Base-by-base conservation (phyloP, 37 sponge, comb jelly and placozoan species). In the Cladorhizidae sp. region DNA sequence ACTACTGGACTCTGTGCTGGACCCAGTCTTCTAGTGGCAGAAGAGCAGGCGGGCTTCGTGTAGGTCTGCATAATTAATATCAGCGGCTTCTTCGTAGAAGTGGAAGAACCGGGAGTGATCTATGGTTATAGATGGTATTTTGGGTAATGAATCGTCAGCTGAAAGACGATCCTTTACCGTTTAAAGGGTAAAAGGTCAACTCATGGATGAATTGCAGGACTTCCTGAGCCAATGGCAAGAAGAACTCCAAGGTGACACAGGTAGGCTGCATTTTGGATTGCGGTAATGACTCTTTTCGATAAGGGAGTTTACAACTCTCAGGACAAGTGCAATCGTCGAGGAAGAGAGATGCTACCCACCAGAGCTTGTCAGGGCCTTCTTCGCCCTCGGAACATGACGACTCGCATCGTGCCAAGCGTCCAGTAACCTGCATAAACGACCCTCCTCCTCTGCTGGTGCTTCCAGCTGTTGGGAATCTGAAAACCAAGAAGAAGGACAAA, bases 1-100 rank as follows among this genome's bases (percentile, higher is more conserved):
- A 89, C 85, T 20, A 79, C 90, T 18, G 80, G 84, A 43, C 83
- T 78, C 71, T 80, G 85, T 1, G 78, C 49, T 28, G 88, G 88
- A 38, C 83, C 88, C 11, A 82, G 11, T 6, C 78, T 36, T 67
- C 39, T 67, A 36, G 39, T 67, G 5, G 26, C 5, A 12, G 5
- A 12, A 45, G 8, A 45, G 49, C 9, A 45, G 49, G 8, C 9
- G 49, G 49, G 49, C 8, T 45, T 45, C 8, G 49, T 45, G n/a
- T n/a, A n/a, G n/a, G n/a, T n/a, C n/a, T n/a, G n/a, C n/a, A n/a
- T n/a, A n/a, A n/a, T n/a, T n/a, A n/a, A n/a, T n/a, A n/a, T n/a
- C n/a, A n/a, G n/a, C n/a, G n/a, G n/a, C n/a, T n/a, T n/a, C n/a
- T n/a, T n/a, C n/a, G n/a, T n/a, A n/a, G n/a, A n/a, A n/a, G n/a